Evolutionary conservation across 2,113 vertebrate genomes (phyloP), one percentile per base, ranked within the genome.

Genomic region (Rhinolophus ferrumequinum): DNA sequence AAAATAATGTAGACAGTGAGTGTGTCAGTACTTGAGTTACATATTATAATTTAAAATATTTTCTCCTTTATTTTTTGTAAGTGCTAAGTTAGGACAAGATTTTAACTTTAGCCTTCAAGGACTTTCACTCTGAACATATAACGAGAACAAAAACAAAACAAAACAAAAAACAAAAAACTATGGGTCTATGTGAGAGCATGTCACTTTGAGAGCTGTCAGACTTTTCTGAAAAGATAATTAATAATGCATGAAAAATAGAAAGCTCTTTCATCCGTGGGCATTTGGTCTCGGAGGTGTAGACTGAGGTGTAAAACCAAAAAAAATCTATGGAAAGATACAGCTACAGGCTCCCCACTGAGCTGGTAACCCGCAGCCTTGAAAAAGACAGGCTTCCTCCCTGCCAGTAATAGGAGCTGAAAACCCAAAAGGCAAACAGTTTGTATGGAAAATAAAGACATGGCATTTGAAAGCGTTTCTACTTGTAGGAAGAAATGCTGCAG

Each of bases 221-320:
- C 3, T 96, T 96, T 96, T 64, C 89, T 90, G 90, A 96, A 94
- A 95, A 28, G 47, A 8, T 7, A 88, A 67, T 96, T 89, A 97
- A 94, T 94, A 98, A 97, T 98, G 96, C 35, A 72, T 86, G 50
- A 95, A 97, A 94, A 95, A 88, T 0, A 93, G 70, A 60, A 72
- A 97, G 94, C 19, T 3, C 69, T 94, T 38, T 98, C 64, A 92
- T 96, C 82, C 28, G 5, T 8, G 8, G 84, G 73, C 81, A 82
- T 80, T 92, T 64, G 9, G 13, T 96, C 56, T 96, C n/a, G 10
- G 28, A 97, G 52, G 41, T 97, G 88, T 73, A 97, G 84, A 58
- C 50, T 95, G 73, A 96, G 81, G 67, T 92, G 41, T 10, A 18
- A 98, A 58, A 95, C 88, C 0, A 12, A 97, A 9, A 97, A 96